phyloP scores from a whole-genome alignment of 2,113 vertebrate genomes.

The Parus major region DNA sequence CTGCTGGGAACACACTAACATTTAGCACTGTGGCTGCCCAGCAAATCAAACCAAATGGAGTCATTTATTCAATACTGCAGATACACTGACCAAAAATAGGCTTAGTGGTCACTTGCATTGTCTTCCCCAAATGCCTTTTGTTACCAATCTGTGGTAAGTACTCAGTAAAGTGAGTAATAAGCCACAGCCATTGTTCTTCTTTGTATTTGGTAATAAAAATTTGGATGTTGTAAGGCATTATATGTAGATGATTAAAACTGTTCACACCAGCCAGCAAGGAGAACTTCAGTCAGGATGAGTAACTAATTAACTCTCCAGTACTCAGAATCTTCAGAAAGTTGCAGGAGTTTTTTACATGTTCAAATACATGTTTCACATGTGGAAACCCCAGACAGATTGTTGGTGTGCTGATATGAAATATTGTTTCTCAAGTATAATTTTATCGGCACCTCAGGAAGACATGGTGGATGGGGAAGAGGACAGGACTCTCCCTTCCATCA shows the following conservation, averaged over 20 bases:
- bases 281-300: not conserved
- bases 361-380: not conserved
- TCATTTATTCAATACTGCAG: not conserved
- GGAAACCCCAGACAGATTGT: not conserved
- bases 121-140: slow-evolving; percentile 2
- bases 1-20: not conserved
- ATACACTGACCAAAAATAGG: slow-evolving; percentile 24
- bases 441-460: not conserved
- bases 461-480: not conserved
- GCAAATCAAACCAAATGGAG: not conserved
- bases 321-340: not conserved
- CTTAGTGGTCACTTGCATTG: slow-evolving; percentile 6
- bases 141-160: not conserved
- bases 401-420: not conserved
- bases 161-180: not conserved
- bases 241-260: not conserved
- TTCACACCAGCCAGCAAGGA: not conserved
- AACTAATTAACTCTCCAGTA: not conserved
- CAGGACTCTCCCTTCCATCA: not conserved
- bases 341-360: not conserved
- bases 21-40: not conserved
- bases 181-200: not conserved
- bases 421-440: not conserved
- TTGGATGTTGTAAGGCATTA: not conserved
- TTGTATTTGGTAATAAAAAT: not conserved